Evolutionary conservation across 53 echinoderm and acorn worm species (phyloP).

Genomic region (Holothuria leucospilota): DNA sequence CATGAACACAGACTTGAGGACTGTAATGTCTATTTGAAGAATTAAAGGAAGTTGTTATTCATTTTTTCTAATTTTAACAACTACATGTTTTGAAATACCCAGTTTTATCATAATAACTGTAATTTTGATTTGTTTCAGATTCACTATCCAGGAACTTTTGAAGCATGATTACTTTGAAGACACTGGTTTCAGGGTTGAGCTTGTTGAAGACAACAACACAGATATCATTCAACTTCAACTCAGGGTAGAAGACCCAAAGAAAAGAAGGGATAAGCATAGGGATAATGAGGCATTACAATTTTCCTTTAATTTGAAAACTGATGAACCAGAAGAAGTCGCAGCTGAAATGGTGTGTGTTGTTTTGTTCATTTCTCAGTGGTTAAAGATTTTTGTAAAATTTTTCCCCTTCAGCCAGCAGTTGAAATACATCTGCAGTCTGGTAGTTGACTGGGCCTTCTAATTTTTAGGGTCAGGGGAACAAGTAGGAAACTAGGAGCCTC

Average conservation of each 20-base stretch:
- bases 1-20: too few species aligned
- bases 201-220: constrained; percentile 83
- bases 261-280: constrained; percentile 93
- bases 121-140: constrained; percentile 50
- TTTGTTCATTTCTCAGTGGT: too few species aligned
- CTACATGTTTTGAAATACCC: too few species aligned
- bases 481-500: too few species aligned
- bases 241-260: constrained; percentile 98
- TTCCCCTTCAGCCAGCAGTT: background rate
- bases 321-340: constrained; percentile 95
- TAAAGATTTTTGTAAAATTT: background rate
- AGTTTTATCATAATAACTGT: too few species aligned
- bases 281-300: constrained; percentile 99
- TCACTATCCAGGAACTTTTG: constrained; percentile 82
- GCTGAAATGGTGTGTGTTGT: constrained; percentile 87
- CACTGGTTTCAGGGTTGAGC: constrained; percentile 96
- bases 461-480: too few species aligned
- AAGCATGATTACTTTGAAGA: constrained; percentile 99
- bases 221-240: constrained; percentile 91
- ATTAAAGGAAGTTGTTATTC: too few species aligned
- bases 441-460: too few species aligned
- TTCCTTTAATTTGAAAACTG: constrained; percentile 90
- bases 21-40: too few species aligned
- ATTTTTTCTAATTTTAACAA: too few species aligned
- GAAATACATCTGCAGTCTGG: too few species aligned